phyloP scores from a whole-genome alignment of 1,140 invertebrate species.

The Bombus fervidus region DNA sequence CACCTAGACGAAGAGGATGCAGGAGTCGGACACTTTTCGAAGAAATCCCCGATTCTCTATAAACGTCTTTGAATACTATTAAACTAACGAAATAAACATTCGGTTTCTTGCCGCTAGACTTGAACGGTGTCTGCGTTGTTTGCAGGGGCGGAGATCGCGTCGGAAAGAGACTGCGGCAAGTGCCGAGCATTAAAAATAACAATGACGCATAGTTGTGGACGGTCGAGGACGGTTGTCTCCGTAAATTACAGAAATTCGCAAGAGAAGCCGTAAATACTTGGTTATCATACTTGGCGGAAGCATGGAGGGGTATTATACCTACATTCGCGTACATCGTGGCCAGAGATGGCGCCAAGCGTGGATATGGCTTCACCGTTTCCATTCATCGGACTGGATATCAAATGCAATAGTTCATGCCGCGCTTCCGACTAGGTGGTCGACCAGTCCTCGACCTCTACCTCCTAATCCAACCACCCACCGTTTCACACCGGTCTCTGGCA shows the following conservation, averaged over 20 bases:
- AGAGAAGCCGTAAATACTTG: slow-evolving; percentile 79
- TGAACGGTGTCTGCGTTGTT: background rate
- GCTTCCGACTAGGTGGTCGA: slow-evolving; percentile 70
- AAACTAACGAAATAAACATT: background rate
- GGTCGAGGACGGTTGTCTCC: slow-evolving; percentile 42
- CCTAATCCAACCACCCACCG: slow-evolving; percentile 65
- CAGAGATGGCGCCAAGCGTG: slow-evolving; percentile 62
- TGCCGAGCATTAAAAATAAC: slow-evolving; percentile 2
- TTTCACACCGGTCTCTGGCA: slow-evolving; percentile 68
- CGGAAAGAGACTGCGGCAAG: background rate
- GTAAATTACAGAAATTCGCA: slow-evolving; percentile 78
- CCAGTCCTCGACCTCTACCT: slow-evolving; percentile 69
- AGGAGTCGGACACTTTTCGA: too few species aligned
- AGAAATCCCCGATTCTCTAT: too few species aligned
- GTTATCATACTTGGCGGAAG: slow-evolving; percentile 80
- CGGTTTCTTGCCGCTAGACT: background rate
- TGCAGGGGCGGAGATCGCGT: background rate
- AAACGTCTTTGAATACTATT: background rate
- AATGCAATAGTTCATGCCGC: slow-evolving; percentile 72
- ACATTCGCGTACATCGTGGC: slow-evolving; percentile 70
- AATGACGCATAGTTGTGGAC: slow-evolving; percentile 48
- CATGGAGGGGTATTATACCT: slow-evolving; percentile 73
- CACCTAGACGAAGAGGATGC: too few species aligned
- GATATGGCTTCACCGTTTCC: slow-evolving; percentile 70
- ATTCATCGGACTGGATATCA: slow-evolving; percentile 75